phyloP scores from a whole-genome alignment of 2,113 vertebrate species.

The Suncus etruscus region DNA sequence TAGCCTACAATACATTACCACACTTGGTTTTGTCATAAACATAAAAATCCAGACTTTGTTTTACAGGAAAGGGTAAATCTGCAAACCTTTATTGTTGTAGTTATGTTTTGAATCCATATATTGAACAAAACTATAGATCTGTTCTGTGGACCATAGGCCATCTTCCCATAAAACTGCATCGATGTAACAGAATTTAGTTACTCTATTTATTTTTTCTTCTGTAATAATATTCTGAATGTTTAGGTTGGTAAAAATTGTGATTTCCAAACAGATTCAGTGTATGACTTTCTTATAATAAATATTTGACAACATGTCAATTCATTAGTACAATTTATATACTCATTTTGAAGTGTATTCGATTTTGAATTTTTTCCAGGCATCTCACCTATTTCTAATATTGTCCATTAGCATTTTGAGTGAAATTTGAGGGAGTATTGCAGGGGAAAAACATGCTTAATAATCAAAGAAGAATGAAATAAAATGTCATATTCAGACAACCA shows the following conservation, averaged over 20 bases:
- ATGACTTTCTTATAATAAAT: too few relatives aligned
- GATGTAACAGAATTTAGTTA: neutral
- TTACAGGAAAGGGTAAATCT: neutral
- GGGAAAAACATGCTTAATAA: too few relatives aligned
- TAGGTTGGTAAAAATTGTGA: neutral
- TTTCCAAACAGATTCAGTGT: neutral
- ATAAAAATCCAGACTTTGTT: neutral
- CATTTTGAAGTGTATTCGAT: neutral
- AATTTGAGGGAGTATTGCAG: too few relatives aligned
- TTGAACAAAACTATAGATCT: neutral
- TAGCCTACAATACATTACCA: neutral
- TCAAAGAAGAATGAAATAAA: neutral
- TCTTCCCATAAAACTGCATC: neutral
- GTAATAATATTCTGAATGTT: neutral
- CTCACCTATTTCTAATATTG: neutral
- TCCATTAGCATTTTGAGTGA: neutral
- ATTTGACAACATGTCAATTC: neutral
- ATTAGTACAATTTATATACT: neutral
- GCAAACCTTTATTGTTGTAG: neutral
- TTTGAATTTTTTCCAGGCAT: neutral
- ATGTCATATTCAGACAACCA: neutral
- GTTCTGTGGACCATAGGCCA: neutral
- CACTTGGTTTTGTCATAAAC: neutral
- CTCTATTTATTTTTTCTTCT: neutral
- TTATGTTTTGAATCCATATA: neutral